These are phyloP conservation scores for Pachydiplax longipennis DNA, from an alignment of 2,888 invertebrate species.

Conservation along the genomic window DNA sequence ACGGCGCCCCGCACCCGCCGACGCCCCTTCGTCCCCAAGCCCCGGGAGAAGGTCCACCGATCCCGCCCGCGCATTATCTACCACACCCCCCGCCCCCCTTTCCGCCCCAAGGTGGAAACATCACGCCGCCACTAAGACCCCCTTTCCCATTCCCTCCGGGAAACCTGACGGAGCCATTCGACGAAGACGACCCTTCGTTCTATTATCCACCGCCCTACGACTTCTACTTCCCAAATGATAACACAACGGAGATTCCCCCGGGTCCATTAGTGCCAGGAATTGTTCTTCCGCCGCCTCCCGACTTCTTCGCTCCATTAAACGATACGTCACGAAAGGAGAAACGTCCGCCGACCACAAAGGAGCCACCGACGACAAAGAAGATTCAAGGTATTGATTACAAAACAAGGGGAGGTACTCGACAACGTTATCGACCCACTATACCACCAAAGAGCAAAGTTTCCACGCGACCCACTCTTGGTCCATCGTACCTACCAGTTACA, in stretches of 20 bases:
- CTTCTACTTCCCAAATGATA: conserved; percentile 82
- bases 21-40: conserved; percentile 46
- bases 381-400: not conserved
- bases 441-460: conserved; percentile 4
- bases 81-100: conserved; percentile 62
- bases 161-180: conserved; percentile 78
- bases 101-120: conserved; percentile 57
- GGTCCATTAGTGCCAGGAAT: conserved; percentile 90
- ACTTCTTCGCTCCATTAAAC: conserved; percentile 81
- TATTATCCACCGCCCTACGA: conserved; percentile 93
- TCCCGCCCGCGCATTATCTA: conserved; percentile 61
- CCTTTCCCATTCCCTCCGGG: conserved; percentile 67
- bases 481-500: conserved; percentile 48
- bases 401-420: not conserved
- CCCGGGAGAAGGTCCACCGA: conserved; percentile 65
- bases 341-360: not conserved
- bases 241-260: conserved; percentile 77
- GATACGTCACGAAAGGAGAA: conserved; percentile 55
- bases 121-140: conserved; percentile 66
- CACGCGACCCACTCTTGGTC: conserved; percentile 51
- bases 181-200: conserved; percentile 90
- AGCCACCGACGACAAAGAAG: not conserved
- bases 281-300: conserved; percentile 85
- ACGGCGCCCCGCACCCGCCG: conserved; percentile 58
- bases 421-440: not conserved